Base-by-base conservation (phyloP, 2,888 invertebrate species). In the Thymelicus sylvestris region DNA sequence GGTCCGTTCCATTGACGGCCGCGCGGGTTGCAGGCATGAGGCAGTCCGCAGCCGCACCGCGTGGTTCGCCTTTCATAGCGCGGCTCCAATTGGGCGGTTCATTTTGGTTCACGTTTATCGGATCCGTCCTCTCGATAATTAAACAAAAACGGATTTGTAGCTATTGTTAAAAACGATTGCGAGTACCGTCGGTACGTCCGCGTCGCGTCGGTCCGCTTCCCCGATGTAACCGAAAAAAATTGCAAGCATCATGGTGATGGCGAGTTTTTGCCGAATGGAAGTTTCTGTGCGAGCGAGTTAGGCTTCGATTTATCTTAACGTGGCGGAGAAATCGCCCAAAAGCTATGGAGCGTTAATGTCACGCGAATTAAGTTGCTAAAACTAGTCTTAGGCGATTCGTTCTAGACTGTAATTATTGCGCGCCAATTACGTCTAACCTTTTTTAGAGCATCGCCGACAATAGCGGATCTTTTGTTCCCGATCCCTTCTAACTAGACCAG, bases 331-430 rank as follows among this genome's bases (percentile, higher is more conserved):
- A 66, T 71, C 71, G 71, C 12, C 44, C 47, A 66, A 69, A 71
- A 71, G 66, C 66, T 66, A 71, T 71, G 71, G 71, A 70, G 59
- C 70, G 70, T 71, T 59, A 71, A 71, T 71, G 66, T 71, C 71
- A 71, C 71, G 71, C 71, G 62, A 66, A 71, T 71, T 71, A 71
- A 66, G 62, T 71, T 71, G 71, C 64, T 70, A 71, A 71, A 71
- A 71, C 71, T 66, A 65, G 70, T 70, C 64, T 65, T 66, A 65
- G 70, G 44, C 48, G 65, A 70, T 70, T 66, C 70, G 70, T 70
- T 65, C 65, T 66, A 61, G 61, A 61, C 65, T 66, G 71, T 71
- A 71, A 71, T 71, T 66, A 71, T 71, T 71, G 65, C 66, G 61
- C 50, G 63, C 70, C 70, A 65, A 70, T 70, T 65, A 70, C 65